These are phyloP conservation scores for Oxytorus armatus DNA, from an alignment of 2,888 invertebrate species.

Conservation along the genomic window DNA sequence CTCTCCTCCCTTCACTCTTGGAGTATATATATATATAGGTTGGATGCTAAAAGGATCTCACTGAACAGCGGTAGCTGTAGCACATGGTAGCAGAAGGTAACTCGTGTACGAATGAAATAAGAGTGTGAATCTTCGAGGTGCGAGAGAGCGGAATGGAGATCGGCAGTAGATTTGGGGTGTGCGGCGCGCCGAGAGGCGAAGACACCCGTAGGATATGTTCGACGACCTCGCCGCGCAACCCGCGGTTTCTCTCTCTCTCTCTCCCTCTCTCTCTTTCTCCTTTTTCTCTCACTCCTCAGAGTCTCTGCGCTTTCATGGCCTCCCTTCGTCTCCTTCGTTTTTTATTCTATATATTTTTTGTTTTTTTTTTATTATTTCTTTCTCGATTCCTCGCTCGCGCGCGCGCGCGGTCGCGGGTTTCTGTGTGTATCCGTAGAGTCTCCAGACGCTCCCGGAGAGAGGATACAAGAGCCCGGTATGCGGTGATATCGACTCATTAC, in stretches of 20 bases:
- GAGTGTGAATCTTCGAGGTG: conserved; percentile 63
- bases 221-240: conserved; percentile 64
- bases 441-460: conserved; percentile 62
- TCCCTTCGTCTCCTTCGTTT: conserved; percentile 17
- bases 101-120: conserved; percentile 65
- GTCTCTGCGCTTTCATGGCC: conserved; percentile 12
- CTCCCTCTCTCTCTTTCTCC: conserved; percentile 8
- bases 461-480: conserved; percentile 84
- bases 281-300: conserved; percentile 7
- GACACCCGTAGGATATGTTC: conserved; percentile 68
- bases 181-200: conserved; percentile 61
- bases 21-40: background rate
- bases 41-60: conserved; percentile 14
- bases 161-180: conserved; percentile 62
- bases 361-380: conserved; percentile 53
- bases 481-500: conserved; percentile 84
- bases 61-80: conserved; percentile 24
- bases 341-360: conserved; percentile 34
- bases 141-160: conserved; percentile 63
- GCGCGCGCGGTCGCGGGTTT: conserved; percentile 46
- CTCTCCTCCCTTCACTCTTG: conserved; percentile 5
- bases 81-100: conserved; percentile 53
- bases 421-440: conserved; percentile 57
- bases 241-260: conserved; percentile 41
- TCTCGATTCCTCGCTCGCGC: conserved; percentile 45